phyloP scores from a whole-genome alignment of 2,888 invertebrate genomes.

The Tachystola acroxantha region DNA sequence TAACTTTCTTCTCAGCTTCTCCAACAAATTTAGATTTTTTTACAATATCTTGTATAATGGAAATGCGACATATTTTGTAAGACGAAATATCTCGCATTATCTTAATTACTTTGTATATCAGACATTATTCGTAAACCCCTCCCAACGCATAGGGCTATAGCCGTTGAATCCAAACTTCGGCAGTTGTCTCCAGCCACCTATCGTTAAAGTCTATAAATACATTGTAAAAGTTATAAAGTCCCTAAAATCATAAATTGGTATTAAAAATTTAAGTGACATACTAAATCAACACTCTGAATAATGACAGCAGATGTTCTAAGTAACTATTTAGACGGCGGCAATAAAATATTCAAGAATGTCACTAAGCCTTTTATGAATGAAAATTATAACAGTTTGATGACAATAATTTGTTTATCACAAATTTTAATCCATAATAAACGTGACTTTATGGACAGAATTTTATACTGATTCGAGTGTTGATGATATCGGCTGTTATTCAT shows the following conservation, averaged over 20 bases:
- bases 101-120: too few species aligned
- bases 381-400: conserved; percentile 45
- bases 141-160: too few species aligned
- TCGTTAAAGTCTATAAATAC: background rate
- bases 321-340: conserved; percentile 30
- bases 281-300: conserved; percentile 43
- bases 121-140: too few species aligned
- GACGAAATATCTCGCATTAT: too few species aligned
- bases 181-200: too few species aligned
- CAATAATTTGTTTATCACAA: conserved; percentile 59
- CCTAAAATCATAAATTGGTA: background rate
- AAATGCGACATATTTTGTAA: too few species aligned
- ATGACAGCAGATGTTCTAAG: conserved; percentile 42
- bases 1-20: too few species aligned
- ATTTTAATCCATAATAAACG: conserved; percentile 46
- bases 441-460: conserved; percentile 44
- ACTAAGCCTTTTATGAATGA: conserved; percentile 52
- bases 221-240: background rate
- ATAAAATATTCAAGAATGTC: conserved; percentile 48
- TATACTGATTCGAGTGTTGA: conserved; percentile 16
- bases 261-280: conserved; percentile 18
- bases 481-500: too few species aligned
- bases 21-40: too few species aligned
- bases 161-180: too few species aligned
- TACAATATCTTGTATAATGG: too few species aligned